These are phyloP conservation scores for Phacellophora camtschatica DNA, from an alignment of 30 jellyfish, hydroid and myxozoan species.

Conservation along the genomic window DNA sequence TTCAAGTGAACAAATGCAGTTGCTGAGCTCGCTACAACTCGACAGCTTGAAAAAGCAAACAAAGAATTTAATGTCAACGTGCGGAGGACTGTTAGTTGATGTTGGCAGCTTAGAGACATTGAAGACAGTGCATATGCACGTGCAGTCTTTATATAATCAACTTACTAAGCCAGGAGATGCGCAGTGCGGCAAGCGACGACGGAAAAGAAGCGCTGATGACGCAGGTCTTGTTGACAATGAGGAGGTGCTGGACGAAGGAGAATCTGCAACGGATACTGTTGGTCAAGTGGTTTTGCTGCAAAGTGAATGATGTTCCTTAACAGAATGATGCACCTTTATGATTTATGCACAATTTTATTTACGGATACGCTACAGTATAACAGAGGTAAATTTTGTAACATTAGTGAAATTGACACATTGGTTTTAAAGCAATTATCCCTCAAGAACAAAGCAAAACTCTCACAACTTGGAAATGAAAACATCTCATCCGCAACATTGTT, in stretches of 20 bases:
- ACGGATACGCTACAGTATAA: too few relatives aligned
- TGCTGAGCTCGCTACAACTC: conserved; percentile 29
- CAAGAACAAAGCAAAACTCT: background rate
- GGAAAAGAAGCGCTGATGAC: conserved; percentile 53
- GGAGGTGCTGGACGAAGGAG: conserved; percentile 66
- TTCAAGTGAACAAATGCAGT: conserved; percentile 51
- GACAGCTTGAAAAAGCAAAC: conserved; percentile 62
- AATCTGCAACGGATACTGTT: conserved; percentile 40
- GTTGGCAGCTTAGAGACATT: conserved; percentile 53
- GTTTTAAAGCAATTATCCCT: too few relatives aligned
- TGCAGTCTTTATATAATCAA: conserved; percentile 59
- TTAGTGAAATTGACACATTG: too few relatives aligned
- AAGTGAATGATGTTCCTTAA: conserved; percentile 4
- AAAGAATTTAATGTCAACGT: conserved; percentile 36
- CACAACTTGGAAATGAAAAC: too few relatives aligned
- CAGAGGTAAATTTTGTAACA: too few relatives aligned
- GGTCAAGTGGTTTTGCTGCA: conserved; percentile 44
- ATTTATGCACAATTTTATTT: too few relatives aligned
- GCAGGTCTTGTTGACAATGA: conserved; percentile 66
- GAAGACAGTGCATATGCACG: conserved; percentile 57
- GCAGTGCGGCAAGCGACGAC: background rate
- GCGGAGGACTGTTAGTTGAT: conserved; percentile 71
- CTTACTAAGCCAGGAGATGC: background rate
- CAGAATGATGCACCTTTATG: too few relatives aligned
- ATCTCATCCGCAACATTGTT: too few relatives aligned